These are phyloP conservation scores for Osmoderma eremita DNA, from an alignment of 2,888 invertebrate species.

Conservation along the genomic window DNA sequence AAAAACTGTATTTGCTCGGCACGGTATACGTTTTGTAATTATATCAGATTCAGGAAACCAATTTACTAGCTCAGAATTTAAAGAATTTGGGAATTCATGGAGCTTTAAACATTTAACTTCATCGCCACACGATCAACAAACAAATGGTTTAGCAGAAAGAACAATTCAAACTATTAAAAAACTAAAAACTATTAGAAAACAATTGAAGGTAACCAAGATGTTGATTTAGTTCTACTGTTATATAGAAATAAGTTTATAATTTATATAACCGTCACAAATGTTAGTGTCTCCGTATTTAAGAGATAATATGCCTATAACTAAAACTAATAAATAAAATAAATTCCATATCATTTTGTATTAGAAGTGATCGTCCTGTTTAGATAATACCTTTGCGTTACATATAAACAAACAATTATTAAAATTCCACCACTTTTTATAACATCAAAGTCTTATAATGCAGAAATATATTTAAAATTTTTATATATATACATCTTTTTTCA, in stretches of 20 bases:
- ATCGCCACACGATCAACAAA: conserved; percentile 36
- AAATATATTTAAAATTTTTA: too few species aligned
- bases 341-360: too few species aligned
- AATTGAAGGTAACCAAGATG: conserved; percentile 30
- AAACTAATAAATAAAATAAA: too few species aligned
- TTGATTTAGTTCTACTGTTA: conserved; percentile 18
- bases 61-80: background rate
- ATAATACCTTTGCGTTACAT: too few species aligned
- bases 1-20: background rate
- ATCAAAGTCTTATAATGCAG: too few species aligned
- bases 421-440: too few species aligned
- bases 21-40: background rate
- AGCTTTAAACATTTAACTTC: background rate
- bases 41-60: background rate
- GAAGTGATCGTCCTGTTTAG: too few species aligned
- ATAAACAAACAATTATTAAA: too few species aligned
- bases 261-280: conserved; percentile 26
- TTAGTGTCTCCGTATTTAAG: conserved; percentile 31
- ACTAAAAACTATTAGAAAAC: conserved; percentile 34
- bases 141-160: conserved; percentile 33
- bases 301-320: conserved; percentile 28
- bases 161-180: conserved; percentile 38
- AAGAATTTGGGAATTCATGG: background rate
- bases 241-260: conserved; percentile 30
- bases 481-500: too few species aligned